Evolutionary conservation across 2,113 vertebrate species (phyloP), one percentile per base, ranked within the genome.

Genomic region (Arenaria interpres): DNA sequence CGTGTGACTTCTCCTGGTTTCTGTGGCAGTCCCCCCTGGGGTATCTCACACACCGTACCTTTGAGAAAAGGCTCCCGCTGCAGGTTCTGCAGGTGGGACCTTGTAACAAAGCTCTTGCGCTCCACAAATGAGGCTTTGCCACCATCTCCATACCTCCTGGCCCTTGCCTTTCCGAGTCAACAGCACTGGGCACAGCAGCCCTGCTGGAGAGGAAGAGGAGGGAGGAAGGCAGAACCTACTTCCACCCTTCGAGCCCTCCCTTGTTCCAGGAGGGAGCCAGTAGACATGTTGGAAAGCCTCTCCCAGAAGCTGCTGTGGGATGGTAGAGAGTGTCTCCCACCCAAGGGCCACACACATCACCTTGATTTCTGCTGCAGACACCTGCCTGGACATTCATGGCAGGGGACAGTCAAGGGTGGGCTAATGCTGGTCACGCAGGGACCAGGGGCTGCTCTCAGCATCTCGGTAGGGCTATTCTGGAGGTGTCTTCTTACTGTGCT

Each of bases 381-480:
- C 14, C 35, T 32, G 19, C 32, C 25, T 3, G 8, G 23, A 23
- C 9, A 3, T 20, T 12, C 0, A 1, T 25, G 71, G 14, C 43
- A 22, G n/a, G 37, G 24, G 7, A 16, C 24, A 10, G 14, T 12
- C 24, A 22, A 30, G 39, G 37, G 10, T 71, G 90, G 69, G 60
- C 14, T 45, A 23, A 14, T 1, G 0, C 16, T 67, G 74, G 30
- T 59, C 27, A 2, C 0, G 1, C 41, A 37, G 24, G 45, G 54
- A n/a, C 14, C 35, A 8, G 35, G 7, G 35, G 18, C 35, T 72
- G 48, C 1, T 5, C 57, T 81, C 73, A 66, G 67, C 59, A 39
- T 16, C 41, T 48, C 4, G 1, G 4, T 16, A 37, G 30, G 53
- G 10, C 32, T 9, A 13, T 17, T 19, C 45, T 5, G 1, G 37